These are phyloP conservation scores for Maniola jurtina DNA, from an alignment of 1,140 invertebrate genomes.

Conservation along the genomic window DNA sequence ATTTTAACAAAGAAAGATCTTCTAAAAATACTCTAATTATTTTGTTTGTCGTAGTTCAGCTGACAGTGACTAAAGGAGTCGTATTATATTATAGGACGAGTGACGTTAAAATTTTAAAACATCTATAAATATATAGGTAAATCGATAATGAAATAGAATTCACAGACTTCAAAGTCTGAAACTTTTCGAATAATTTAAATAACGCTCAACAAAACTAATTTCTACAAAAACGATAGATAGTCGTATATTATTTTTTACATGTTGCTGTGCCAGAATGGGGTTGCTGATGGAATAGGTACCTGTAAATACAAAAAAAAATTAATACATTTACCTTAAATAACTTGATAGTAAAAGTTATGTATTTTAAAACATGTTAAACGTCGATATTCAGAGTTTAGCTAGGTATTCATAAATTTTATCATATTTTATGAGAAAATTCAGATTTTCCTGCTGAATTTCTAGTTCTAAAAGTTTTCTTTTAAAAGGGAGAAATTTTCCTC, in stretches of 20 bases:
- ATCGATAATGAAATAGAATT: slow-evolving; percentile 40
- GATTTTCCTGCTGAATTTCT: no score
- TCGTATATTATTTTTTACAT: slow-evolving; percentile 26
- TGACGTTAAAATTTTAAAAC: slow-evolving; percentile 52
- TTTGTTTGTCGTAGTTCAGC: slow-evolving; percentile 39
- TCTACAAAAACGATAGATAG: slow-evolving; percentile 46
- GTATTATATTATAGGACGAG: slow-evolving; percentile 45
- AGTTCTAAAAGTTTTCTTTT: no score
- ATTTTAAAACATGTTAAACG: no score
- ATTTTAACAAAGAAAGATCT: slow-evolving; percentile 67
- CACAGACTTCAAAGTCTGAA: slow-evolving; percentile 29
- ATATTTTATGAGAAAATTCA: no score
- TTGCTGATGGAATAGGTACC: slow-evolving; percentile 44
- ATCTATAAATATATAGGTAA: slow-evolving; percentile 40
- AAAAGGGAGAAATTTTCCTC: no score
- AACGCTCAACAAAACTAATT: slow-evolving; percentile 50
- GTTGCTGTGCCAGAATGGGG: slow-evolving; percentile 27
- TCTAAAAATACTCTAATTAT: slow-evolving; percentile 73
- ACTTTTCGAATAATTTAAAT: slow-evolving; percentile 35
- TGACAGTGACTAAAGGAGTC: slow-evolving; percentile 57
- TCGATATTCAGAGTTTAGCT: no score
- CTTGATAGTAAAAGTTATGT: no score
- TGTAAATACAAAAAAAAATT: slow-evolving; percentile 20
- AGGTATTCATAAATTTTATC: no score
- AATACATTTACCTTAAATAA: neutral